Base-by-base conservation (phyloP, 2,797 vertebrate genomes). In the Enteromius viviparus region DNA sequence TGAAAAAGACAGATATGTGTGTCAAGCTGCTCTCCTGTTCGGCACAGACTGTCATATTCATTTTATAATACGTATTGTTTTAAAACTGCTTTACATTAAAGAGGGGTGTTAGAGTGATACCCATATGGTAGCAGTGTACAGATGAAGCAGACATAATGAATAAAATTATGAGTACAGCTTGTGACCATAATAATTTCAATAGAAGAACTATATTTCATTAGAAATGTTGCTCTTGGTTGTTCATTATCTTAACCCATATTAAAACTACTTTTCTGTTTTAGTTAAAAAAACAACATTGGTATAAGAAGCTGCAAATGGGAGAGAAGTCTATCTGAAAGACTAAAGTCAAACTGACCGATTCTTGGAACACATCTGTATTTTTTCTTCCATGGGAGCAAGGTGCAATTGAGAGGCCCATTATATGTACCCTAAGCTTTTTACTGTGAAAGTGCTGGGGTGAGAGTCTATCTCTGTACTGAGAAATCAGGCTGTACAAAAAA, bases 401-500 rank as follows among this genome's bases (percentile, higher is more conserved):
- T 45, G 76, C 58, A 64, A 15, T n/a, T 49, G 23, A 47, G 19
- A 78, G 29, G 21, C 32, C 12, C 26, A 53, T 78, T 49, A 21
- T 49, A 29, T 29, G 60, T 17, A 3, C 29, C 11, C 15, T 10
- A 78, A 53, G 21, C 64, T 79, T 79, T 78, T 79, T 53, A 37
- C 23, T 53, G 29, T 68, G 12, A 37, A 78, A 37, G 29, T 66
- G 29, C 42, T 34, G 29, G 45, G 6, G 26, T 74, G 71, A 76
- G 53, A 23, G 37, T 42, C 12, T 42, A 23, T 45, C 26, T 62
- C 23, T 58, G 65, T 45, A 6, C 7, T 70, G 12, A 37, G 62
- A 71, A 19, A 40, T 62, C 40, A 72, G 42, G 60, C 29, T 62
- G 19, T 34, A 12, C 11, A 80, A 23, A 81, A 47, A 71, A 81